A percentile compares a stretch with the other conserved stretches of the same genome.
Conservation (phyloP, 2,797 vertebrate genomes). For the Enteromius paludinosus region DNA sequence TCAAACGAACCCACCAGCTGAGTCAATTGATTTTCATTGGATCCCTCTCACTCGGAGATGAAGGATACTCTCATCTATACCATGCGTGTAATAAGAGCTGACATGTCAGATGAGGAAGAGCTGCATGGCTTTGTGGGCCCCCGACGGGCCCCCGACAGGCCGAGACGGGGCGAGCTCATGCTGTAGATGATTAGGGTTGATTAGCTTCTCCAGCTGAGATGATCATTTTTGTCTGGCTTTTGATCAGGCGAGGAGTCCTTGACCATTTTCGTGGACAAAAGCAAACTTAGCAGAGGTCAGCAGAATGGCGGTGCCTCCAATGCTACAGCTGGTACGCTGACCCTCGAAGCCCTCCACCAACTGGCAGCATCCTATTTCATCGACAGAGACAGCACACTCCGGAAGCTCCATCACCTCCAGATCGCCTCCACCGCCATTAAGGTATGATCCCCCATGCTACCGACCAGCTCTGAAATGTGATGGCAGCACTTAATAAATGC, state of each 20-base stretch:
- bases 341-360: constrained; percentile 92
- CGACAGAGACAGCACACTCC: constrained; percentile 92
- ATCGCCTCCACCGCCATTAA: constrained; percentile 94
- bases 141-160: constrained; percentile 25
- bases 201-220: constrained; percentile 43
- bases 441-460: constrained; percentile 72
- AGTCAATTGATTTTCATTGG: constrained; percentile 45
- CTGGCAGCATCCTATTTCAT: constrained; percentile 97
- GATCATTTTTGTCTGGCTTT: constrained; percentile 55
- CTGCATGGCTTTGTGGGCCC: constrained; percentile 15
- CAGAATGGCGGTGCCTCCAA: constrained; percentile 80
- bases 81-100: constrained; percentile 45
- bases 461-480: neutral
- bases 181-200: constrained; percentile 49
- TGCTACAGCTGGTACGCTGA: constrained; percentile 78
- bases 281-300: constrained; percentile 85
- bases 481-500: neutral
- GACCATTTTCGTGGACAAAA: constrained; percentile 98
- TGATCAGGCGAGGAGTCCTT: constrained; percentile 93
- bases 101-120: constrained; percentile 32
- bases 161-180: constrained; percentile 23
- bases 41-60: constrained; percentile 33
- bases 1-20: constrained; percentile 47
- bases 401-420: constrained; percentile 94
- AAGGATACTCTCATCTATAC: constrained; percentile 42